phyloP scores from a whole-genome alignment of 2,888 invertebrate species.

The Harpalus rufipes region DNA sequence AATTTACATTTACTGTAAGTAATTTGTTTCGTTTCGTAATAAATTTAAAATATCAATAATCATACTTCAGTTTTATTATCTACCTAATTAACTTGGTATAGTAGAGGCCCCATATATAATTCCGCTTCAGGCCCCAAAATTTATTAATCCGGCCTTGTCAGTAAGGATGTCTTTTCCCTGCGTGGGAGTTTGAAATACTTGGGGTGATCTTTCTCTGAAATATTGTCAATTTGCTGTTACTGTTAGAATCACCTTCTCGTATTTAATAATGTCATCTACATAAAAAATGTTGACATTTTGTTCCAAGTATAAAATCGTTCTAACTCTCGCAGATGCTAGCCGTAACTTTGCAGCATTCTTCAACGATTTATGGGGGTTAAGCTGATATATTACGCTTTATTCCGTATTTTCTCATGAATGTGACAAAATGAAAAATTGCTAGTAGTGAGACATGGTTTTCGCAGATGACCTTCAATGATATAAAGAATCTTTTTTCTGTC shows the following conservation, averaged over 20 bases:
- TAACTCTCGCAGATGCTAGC: slow-evolving; percentile 35
- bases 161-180: too few species aligned
- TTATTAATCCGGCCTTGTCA: too few species aligned
- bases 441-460: slow-evolving; percentile 37
- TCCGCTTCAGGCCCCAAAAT: too few species aligned
- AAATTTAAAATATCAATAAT: too few species aligned
- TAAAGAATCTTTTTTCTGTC: slow-evolving; percentile 35
- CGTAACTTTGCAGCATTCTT: slow-evolving; percentile 34
- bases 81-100: too few species aligned
- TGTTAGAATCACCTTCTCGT: background rate
- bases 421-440: slow-evolving; percentile 41
- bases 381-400: slow-evolving; percentile 42
- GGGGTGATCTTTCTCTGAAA: too few species aligned
- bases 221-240: too few species aligned
- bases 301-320: slow-evolving; percentile 40
- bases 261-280: slow-evolving; percentile 48
- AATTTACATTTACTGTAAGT: too few species aligned
- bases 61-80: too few species aligned
- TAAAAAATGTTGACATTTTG: slow-evolving; percentile 49
- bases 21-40: too few species aligned
- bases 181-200: too few species aligned
- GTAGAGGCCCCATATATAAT: too few species aligned
- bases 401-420: slow-evolving; percentile 49
- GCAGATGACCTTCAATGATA: slow-evolving; percentile 36
- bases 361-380: slow-evolving; percentile 35